Evolutionary conservation across 2,113 vertebrate genomes (phyloP), one percentile per base, ranked within the genome.

Genomic region (Campylomormyrus numenius): DNA sequence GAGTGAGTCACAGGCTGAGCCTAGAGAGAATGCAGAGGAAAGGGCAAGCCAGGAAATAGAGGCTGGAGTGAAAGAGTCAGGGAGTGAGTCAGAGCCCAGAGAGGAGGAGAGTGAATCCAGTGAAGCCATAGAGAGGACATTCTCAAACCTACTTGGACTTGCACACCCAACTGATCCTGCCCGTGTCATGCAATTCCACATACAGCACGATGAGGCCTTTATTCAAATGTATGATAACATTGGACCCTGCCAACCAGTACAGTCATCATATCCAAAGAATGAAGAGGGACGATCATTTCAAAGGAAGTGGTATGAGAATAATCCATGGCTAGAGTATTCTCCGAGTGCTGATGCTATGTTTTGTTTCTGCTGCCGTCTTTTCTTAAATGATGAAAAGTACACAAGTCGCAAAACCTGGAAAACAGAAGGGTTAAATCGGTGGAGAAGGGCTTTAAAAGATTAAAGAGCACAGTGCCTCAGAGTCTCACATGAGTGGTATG

Each of bases 291-390:
- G 77, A 3, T 89, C 89, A 58, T 58, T 58, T 58, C 56, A 58
- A 58, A 58, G 24, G 56, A 58, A 58, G 56, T 8, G 1, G 19
- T 58, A 58, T 58, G 56, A 58, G 53, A 58, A 58, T 24, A 58
- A 90, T 42, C 31, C 89, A 90, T 85, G n/a, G 70, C 17, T 80
- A 52, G 83, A 90, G 52, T 90, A 90, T 31, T 86, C 83, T 27
- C 89, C 89, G 3, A 88, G 52, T 39, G 17, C 27, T 88, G 87
- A 88, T 56, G 50, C 85, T 50, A 56, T 88, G 52, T 66, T 90
- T 70, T 86, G 80, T 86, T 62, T 90, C 83, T 87, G 89, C 52
- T 90, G 89, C 80, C 2, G 53, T 39, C 89, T 88, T 58, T 90
- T 46, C 49, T 85, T 89, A 24, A 56, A 56, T 56, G 53, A 56